A percentile compares a stretch with the other conserved stretches of the same genome.
Evolutionary conservation across 2,797 vertebrate species (phyloP).

Genomic region (Euphonia xanthogaster): DNA sequence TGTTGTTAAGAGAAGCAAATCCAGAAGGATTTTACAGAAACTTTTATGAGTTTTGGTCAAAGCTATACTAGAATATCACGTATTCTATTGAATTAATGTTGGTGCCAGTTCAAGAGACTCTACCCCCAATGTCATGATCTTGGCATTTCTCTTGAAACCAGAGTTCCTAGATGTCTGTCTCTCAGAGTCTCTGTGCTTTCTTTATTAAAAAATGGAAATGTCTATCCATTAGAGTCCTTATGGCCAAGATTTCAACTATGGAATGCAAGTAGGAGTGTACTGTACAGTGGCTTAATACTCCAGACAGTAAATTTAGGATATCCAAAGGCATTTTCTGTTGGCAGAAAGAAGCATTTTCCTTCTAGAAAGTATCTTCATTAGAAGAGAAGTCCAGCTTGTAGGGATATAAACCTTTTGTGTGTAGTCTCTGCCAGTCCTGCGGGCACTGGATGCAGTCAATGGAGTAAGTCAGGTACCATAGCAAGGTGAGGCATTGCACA

Average conservation of each 20-base stretch:
- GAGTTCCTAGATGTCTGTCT: background rate
- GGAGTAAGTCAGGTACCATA: accelerated
- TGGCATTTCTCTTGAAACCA: constrained; percentile 30
- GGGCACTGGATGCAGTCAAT: background rate
- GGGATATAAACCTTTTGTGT: background rate
- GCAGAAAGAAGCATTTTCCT: background rate
- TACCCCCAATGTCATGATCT: background rate
- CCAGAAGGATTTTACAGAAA: constrained; percentile 13
- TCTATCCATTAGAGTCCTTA: background rate
- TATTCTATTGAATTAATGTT: background rate
- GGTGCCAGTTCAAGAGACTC: background rate
- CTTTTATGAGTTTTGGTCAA: constrained; percentile 25
- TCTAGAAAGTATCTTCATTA: background rate
- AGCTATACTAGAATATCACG: background rate
- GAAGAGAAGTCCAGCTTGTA: background rate
- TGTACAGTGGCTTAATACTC: background rate
- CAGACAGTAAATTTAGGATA: background rate
- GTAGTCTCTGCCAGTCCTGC: background rate
- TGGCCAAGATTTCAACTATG: background rate
- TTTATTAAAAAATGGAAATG: background rate
- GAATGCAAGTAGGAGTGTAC: background rate
- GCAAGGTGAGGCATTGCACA: background rate
- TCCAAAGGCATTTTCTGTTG: background rate
- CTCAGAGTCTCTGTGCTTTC: background rate
- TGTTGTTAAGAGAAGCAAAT: constrained; percentile 28